Percentiles rank a stretch among this genome's conserved stretches.
Conservation (phyloP, 2,888 invertebrate species). For the Polydrusus pterygomalis region DNA sequence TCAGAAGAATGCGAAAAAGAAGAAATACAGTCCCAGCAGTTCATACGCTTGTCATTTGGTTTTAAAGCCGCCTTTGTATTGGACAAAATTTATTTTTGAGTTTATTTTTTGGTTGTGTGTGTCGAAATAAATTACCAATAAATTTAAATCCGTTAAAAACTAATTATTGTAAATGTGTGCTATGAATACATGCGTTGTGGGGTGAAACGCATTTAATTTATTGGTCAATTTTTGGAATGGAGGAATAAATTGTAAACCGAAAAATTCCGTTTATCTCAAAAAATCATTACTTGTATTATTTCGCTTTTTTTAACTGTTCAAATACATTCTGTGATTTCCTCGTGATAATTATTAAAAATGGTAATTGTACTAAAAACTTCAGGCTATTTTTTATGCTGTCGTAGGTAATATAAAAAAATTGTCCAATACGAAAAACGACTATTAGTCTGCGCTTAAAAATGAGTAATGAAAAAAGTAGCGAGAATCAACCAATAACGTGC, state of each 20-base stretch:
- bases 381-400: not conserved
- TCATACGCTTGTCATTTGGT: constrained; percentile 16
- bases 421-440: constrained; percentile 21
- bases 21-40: constrained; percentile 47
- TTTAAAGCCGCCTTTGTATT: constrained; percentile 14
- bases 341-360: too few relatives aligned
- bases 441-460: constrained; percentile 33
- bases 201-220: constrained; percentile 15
- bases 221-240: not conserved
- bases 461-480: constrained; percentile 34
- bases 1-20: constrained; percentile 33
- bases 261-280: too few relatives aligned
- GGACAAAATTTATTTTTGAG: constrained; percentile 15
- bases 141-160: not conserved
- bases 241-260: too few relatives aligned
- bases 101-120: too few relatives aligned
- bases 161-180: not conserved
- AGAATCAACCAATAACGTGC: constrained; percentile 46
- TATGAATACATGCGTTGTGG: not conserved
- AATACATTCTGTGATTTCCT: too few relatives aligned
- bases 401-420: not conserved
- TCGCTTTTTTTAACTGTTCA: too few relatives aligned
- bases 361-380: too few relatives aligned
- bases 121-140: not conserved
- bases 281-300: too few relatives aligned